These are phyloP conservation scores for Pica pica DNA, from an alignment of 2,113 vertebrate species.

Conservation along the genomic window DNA sequence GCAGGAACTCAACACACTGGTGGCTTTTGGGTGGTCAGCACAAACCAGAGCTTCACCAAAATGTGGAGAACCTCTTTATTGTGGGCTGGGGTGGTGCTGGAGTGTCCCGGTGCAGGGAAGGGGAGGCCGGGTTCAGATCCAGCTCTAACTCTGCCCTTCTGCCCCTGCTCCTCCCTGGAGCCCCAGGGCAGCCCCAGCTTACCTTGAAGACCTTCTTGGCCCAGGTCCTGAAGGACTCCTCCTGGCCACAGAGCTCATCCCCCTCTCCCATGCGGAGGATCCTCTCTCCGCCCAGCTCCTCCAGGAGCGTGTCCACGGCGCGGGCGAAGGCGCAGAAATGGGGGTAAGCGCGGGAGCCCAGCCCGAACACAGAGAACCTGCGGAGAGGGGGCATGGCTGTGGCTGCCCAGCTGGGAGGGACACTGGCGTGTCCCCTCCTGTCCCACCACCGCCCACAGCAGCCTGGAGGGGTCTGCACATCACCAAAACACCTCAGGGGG, in stretches of 20 bases:
- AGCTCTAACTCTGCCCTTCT: neutral
- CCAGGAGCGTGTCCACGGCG: slow-evolving; percentile 93
- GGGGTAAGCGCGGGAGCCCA: slow-evolving; percentile 94
- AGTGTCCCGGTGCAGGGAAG: rapidly evolving
- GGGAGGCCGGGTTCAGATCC: neutral
- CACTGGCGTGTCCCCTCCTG: rapidly evolving
- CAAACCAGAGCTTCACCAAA: neutral
- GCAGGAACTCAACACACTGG: rapidly evolving
- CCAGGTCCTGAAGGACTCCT: slow-evolving; percentile 98
- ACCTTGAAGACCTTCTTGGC: slow-evolving; percentile 99
- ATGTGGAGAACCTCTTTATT: neutral
- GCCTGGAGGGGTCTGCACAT: rapidly evolving
- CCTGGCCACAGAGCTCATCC: slow-evolving; percentile 96
- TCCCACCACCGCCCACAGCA: rapidly evolving
- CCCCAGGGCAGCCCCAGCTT: neutral
- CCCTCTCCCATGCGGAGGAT: slow-evolving; percentile 98
- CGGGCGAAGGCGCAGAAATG: slow-evolving; percentile 99
- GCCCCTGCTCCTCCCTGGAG: neutral
- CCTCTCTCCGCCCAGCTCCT: slow-evolving; percentile 93
- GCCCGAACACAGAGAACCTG: slow-evolving; percentile 96
- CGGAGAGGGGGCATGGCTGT: neutral
- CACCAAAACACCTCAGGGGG: rapidly evolving
- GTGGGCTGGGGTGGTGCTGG: rapidly evolving
- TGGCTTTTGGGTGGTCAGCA: neutral
- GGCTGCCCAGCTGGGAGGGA: neutral